Evolutionary conservation across 2,888 invertebrate genomes (phyloP), one percentile per base, ranked within the genome.

Genomic region (Stenotaenia linearis): DNA sequence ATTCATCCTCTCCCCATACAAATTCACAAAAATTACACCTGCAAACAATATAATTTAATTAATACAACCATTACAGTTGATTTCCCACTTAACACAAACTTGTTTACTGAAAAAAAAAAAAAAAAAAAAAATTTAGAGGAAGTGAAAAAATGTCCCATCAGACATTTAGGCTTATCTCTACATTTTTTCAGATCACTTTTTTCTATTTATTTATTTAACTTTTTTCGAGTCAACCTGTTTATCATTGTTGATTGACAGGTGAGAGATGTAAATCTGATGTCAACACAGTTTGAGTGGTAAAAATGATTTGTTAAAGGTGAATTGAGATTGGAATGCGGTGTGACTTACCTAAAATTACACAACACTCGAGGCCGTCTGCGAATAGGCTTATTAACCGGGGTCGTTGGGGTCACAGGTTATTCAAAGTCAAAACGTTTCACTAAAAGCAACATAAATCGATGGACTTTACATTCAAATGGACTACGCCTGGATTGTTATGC

Each of bases 281-380:
- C 61, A 61, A 61, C 61, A 61, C 7, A 25, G 61, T 61, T 56
- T 21, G 61, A 61, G 45, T 45, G 45, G 45, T 45, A n/a, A 45
- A 45, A 61, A 23, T 61, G 61, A 61, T 61, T 61, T 61, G 61
- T 61, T 61, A 61, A 61, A 61, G 61, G 61, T 61, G 28, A 61
- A 61, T 61, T 61, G 61, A 61, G 61, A 61, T 25, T 25, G 61
- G 61, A 61, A 61, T 61, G 61, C 9, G 25, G 61, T 61, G 61
- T 61, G 61, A 61, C 61, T 61, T 61, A 61, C 61, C 61, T 61
- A 61, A 61, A 61, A 61, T 61, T 61, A 61, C 61, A 61, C 61
- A 61, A 61, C 61, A 61, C 61, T 23, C 25, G 25, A 61, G 61
- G 61, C 61, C 28, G 10, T 23, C 25, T 61, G 61, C 61, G 23